These are phyloP conservation scores for Campylomormyrus tamandua DNA, from an alignment of 2,113 vertebrate species.

Conservation along the genomic window DNA sequence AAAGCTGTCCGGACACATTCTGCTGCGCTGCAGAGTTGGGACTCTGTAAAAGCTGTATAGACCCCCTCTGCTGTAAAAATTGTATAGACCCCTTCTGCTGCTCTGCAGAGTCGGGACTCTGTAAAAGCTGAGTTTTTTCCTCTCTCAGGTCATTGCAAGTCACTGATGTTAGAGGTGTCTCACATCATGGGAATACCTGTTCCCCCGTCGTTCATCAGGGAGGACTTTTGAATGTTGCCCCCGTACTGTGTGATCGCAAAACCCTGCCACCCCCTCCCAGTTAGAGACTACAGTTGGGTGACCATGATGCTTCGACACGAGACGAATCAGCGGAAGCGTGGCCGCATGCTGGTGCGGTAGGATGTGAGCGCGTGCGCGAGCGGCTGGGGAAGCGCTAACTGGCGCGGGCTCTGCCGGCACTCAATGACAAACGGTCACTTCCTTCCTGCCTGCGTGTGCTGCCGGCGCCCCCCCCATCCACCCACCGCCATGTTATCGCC, in stretches of 20 bases:
- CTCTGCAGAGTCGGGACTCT: no score
- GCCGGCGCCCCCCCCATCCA: constrained; percentile 51
- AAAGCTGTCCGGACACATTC: no score
- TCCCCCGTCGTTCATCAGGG: neutral
- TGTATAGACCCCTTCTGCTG: no score
- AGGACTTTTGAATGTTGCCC: constrained; percentile 17
- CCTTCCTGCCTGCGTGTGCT: constrained; percentile 72
- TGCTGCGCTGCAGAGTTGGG: no score
- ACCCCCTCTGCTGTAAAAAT: no score
- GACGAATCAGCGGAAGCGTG: neutral
- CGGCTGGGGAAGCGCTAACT: neutral
- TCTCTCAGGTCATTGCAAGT: neutral
- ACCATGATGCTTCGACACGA: neutral
- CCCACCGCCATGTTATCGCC: constrained; percentile 72
- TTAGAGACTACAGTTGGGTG: neutral
- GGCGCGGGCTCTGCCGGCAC: constrained; percentile 31
- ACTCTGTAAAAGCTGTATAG: no score
- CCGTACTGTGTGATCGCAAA: constrained; percentile 18
- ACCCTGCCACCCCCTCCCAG: neutral
- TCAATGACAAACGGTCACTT: constrained; percentile 76
- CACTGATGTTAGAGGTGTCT: neutral
- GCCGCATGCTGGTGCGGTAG: constrained; percentile 17
- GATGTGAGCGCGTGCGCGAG: constrained; percentile 9
- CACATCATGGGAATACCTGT: neutral
- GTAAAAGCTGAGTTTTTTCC: neutral